These are phyloP conservation scores for Erpobdella octoculata DNA, from an alignment of 2,888 invertebrate genomes.

Conservation along the genomic window DNA sequence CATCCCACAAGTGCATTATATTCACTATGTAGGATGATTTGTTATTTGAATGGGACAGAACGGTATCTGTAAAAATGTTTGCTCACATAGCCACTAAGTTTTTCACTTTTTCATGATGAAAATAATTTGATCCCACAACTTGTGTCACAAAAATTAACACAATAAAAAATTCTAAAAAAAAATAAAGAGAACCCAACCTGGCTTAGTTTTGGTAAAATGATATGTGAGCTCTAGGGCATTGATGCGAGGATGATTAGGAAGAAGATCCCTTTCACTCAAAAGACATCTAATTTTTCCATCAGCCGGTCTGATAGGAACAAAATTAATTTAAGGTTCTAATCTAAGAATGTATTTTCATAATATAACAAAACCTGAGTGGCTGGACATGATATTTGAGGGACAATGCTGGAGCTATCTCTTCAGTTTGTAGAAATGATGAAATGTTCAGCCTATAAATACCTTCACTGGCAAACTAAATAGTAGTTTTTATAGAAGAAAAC, in stretches of 20 bases:
- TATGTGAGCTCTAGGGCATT: constrained; percentile 82
- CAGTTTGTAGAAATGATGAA: constrained; percentile 62
- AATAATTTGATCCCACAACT: no score
- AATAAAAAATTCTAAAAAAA: not conserved
- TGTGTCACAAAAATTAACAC: no score
- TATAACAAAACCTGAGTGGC: constrained; percentile 55
- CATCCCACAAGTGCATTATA: not conserved
- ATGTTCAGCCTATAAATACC: constrained; percentile 68
- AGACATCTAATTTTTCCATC: constrained; percentile 74
- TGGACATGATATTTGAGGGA: constrained; percentile 56
- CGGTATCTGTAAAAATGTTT: not conserved
- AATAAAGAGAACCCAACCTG: not conserved
- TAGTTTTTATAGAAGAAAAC: not conserved
- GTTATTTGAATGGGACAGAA: not conserved
- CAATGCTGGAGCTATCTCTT: constrained; percentile 71
- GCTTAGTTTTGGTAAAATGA: constrained; percentile 71
- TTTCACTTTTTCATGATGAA: no score
- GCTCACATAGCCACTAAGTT: no score
- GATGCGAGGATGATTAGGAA: constrained; percentile 79
- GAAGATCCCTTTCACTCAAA: constrained; percentile 66
- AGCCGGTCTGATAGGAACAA: constrained; percentile 64
- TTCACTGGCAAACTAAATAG: constrained; percentile 57
- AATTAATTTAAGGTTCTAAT: no score
- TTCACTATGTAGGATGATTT: not conserved
- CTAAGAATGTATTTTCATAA: no score